Evolutionary conservation across 2,113 vertebrate genomes (phyloP).

Genomic region (Nothobranchius kuhntae): DNA sequence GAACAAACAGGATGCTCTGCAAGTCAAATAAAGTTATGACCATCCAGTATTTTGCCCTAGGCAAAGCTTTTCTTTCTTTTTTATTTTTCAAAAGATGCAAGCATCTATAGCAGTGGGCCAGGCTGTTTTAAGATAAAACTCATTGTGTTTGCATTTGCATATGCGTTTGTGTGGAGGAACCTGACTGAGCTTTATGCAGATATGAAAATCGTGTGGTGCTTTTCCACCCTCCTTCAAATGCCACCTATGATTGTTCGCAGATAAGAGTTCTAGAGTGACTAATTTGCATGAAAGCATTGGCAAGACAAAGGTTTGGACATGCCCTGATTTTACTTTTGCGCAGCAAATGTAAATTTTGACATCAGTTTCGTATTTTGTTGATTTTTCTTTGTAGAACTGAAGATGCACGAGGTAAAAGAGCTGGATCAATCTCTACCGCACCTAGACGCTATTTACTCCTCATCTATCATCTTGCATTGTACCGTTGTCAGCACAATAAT

Average conservation of each 20-base stretch:
- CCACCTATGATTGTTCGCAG: constrained; percentile 60
- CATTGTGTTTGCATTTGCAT: constrained; percentile 52
- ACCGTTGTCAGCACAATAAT: constrained; percentile 49
- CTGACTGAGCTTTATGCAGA: constrained; percentile 60
- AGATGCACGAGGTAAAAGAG: constrained; percentile 16
- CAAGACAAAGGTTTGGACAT: constrained; percentile 54
- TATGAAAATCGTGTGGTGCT: constrained; percentile 58
- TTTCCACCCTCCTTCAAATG: constrained; percentile 62
- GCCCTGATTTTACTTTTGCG: constrained; percentile 14
- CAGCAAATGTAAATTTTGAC: constrained; percentile 31
- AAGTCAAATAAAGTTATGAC: constrained; percentile 25
- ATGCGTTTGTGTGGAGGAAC: constrained; percentile 32
- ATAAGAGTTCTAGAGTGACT: constrained; percentile 53
- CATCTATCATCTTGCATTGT: constrained; percentile 52
- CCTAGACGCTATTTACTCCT: constrained; percentile 57
- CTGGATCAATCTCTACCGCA: constrained; percentile 44
- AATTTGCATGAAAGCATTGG: constrained; percentile 63
- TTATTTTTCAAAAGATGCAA: constrained; percentile 47
- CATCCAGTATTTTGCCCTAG: constrained; percentile 17
- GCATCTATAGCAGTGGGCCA: constrained; percentile 20
- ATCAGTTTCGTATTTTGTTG: constrained; percentile 25
- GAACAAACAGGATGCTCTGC: constrained; percentile 30
- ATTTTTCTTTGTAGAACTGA: constrained; percentile 21
- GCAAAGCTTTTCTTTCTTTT: constrained; percentile 8
- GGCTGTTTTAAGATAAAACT: constrained; percentile 60